Percentiles rank a stretch among this genome's conserved stretches.
Conservation (phyloP, 2,113 vertebrate genomes). For the Neotoma lepida region DNA sequence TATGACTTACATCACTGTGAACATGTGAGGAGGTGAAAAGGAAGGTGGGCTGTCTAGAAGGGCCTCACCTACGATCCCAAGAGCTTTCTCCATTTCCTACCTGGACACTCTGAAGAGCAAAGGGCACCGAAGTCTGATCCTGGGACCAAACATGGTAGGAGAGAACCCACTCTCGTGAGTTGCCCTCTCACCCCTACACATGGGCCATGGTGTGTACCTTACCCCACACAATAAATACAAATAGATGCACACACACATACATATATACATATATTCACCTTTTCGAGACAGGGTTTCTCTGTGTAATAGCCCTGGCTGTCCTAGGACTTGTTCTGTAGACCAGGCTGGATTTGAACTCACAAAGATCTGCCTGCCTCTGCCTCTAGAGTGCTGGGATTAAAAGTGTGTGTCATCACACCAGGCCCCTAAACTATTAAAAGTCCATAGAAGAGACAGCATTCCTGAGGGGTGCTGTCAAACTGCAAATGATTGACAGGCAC, state of each 20-base stretch:
- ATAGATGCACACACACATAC: not conserved
- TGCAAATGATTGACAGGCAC: not conserved
- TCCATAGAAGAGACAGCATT: not conserved
- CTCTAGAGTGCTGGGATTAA: not conserved
- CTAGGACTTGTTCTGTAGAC: too few relatives aligned
- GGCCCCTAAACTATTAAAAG: not conserved
- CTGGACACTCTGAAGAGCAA: not conserved
- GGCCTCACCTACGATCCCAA: not conserved
- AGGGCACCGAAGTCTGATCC: not conserved
- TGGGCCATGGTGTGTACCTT: not conserved
- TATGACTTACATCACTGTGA: not conserved
- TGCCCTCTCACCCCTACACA: not conserved
- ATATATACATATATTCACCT: too few relatives aligned
- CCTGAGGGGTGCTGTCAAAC: not conserved
- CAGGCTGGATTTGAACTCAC: not conserved
- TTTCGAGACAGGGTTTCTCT: too few relatives aligned
- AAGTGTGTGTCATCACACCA: not conserved
- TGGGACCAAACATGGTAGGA: not conserved
- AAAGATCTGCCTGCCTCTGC: not conserved
- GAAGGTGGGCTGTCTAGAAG: not conserved
- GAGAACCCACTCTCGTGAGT: not conserved
- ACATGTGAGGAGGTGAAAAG: not conserved
- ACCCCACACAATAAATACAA: not conserved
- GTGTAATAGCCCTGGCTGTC: too few relatives aligned
- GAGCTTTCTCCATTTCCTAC: not conserved